Base-by-base conservation (phyloP, 2,113 vertebrate species). In the Hippolais icterina region DNA sequence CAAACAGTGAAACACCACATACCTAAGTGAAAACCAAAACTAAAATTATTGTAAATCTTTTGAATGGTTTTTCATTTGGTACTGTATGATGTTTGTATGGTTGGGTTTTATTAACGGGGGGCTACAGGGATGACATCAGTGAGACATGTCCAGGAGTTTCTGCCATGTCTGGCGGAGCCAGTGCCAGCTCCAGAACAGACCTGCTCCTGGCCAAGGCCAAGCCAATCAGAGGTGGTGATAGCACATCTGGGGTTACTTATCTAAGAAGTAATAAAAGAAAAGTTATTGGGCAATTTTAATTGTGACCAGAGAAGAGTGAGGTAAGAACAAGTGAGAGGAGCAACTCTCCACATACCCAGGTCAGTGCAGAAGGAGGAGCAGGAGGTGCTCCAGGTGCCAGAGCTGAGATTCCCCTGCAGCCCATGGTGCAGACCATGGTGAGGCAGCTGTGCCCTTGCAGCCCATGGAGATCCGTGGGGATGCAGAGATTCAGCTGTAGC, bases 381-480 rank as follows among this genome's bases (percentile, higher is more conserved):
- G 12, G n/a, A 56, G n/a, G 5, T 20, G 19, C 24, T 65, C 2
- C 42, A 56, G 42, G 8, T 1, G 0, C 24, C 4, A 8, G 42
- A 64, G 28, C 19, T 6, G 2, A 3, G 11, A 41, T n/a, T 64
- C 23, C n/a, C 8, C 19, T 56, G 29, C 29, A 54, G 25, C 31
- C 24, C 2, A 0, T n/a, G 27, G 22, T 37, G 13, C 25, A 72
- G 23, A 0, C 28, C 41, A 15, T 6, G 28, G 59, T 39, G 18
- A 63, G 2, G 41, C 28, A 56, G 28, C 23, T 74, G 41, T 41
- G 25, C 19, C 12, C 15, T 15, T 33, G 15, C 5, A 12, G 28
- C n/a, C 21, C 15, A 1, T 19, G 42, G 59, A 75, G 10, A 7
- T 28, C 15, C 6, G 5, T 15, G 28, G 15, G 19, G 2, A 5